Percentiles rank a stretch among this genome's conserved stretches.
These are phyloP conservation scores for Zaprionus camerounensis DNA, from an alignment of 1,140 invertebrate genomes.

Conservation along the genomic window DNA sequence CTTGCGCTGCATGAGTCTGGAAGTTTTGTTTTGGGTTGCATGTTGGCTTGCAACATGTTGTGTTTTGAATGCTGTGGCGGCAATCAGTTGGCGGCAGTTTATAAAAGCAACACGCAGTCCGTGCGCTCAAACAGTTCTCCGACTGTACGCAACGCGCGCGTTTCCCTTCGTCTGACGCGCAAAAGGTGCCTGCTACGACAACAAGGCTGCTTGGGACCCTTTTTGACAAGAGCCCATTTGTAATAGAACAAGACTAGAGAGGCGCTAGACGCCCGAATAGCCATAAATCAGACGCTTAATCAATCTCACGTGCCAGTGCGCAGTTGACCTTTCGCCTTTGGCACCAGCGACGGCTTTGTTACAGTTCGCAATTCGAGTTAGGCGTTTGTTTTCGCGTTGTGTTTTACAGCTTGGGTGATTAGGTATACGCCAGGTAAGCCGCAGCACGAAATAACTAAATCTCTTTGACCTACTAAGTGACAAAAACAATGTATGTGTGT, in stretches of 20 bases:
- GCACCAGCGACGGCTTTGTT: conserved; percentile 17
- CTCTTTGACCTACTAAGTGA: conserved; percentile 58
- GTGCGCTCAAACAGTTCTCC: conserved; percentile 47
- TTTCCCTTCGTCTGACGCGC: not conserved
- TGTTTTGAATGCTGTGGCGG: conserved; percentile 73
- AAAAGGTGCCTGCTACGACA: not conserved
- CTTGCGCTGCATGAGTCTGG: conserved; percentile 32
- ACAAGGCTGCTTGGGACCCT: not conserved
- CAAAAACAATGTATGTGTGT: conserved; percentile 11
- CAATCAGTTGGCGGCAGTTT: conserved; percentile 43
- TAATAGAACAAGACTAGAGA: conserved; percentile 2
- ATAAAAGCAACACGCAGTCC: conserved; percentile 59
- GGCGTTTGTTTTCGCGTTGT: conserved; percentile 7
- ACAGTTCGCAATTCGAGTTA: conserved; percentile 14
- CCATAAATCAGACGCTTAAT: conserved; percentile 74
- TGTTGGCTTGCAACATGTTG: conserved; percentile 68
- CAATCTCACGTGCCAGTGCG: conserved; percentile 70
- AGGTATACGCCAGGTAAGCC: conserved; percentile 76
- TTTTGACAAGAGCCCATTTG: conserved; percentile 13
- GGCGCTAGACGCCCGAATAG: conserved; percentile 4
- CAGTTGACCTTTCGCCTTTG: conserved; percentile 53
- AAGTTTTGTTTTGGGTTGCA: conserved; percentile 68
- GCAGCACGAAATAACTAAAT: conserved; percentile 36
- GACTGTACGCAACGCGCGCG: conserved; percentile 60
- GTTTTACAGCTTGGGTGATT: conserved; percentile 54